These are phyloP conservation scores for Cryptocephalus moraei DNA, from an alignment of 2,888 invertebrate genomes.

Conservation along the genomic window DNA sequence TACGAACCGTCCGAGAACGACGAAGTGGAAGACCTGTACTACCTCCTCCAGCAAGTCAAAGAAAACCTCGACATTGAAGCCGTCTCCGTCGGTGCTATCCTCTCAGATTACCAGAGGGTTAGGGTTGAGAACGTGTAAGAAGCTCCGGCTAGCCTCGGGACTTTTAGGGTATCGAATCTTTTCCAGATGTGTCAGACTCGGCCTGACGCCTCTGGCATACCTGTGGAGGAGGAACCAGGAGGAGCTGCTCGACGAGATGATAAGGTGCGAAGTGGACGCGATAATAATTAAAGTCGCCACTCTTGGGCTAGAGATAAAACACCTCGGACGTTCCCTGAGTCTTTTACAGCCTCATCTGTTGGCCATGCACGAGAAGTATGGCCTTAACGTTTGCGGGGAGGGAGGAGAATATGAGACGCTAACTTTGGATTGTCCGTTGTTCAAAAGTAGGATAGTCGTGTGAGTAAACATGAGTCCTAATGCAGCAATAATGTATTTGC, in stretches of 20 bases:
- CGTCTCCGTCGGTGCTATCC: slow-evolving; percentile 94
- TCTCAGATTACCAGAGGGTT: slow-evolving; percentile 96
- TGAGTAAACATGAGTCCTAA: slow-evolving; percentile 44
- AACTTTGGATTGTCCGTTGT: slow-evolving; percentile 93
- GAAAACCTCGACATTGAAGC: slow-evolving; percentile 63
- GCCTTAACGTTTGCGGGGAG: slow-evolving; percentile 93
- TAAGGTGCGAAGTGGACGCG: slow-evolving; percentile 82
- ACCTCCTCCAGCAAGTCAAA: slow-evolving; percentile 66
- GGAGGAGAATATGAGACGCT: slow-evolving; percentile 99
- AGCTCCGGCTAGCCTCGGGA: neutral
- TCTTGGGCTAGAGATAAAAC: slow-evolving; percentile 80
- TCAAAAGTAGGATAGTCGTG: slow-evolving; percentile 82
- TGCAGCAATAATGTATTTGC: neutral
- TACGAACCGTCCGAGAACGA: slow-evolving; percentile 75
- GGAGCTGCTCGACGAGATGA: slow-evolving; percentile 93
- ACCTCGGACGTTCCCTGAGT: slow-evolving; percentile 76
- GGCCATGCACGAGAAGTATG: slow-evolving; percentile 87
- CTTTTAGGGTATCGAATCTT: neutral
- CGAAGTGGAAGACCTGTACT: slow-evolving; percentile 95
- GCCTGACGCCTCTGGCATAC: slow-evolving; percentile 81
- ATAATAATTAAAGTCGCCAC: slow-evolving; percentile 94
- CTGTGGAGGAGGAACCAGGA: slow-evolving; percentile 94
- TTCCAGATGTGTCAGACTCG: slow-evolving; percentile 77
- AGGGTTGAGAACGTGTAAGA: slow-evolving; percentile 95
- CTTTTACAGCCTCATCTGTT: slow-evolving; percentile 82